Base-by-base conservation (phyloP, 1,140 invertebrate genomes). In the Melitaea cinxia region DNA sequence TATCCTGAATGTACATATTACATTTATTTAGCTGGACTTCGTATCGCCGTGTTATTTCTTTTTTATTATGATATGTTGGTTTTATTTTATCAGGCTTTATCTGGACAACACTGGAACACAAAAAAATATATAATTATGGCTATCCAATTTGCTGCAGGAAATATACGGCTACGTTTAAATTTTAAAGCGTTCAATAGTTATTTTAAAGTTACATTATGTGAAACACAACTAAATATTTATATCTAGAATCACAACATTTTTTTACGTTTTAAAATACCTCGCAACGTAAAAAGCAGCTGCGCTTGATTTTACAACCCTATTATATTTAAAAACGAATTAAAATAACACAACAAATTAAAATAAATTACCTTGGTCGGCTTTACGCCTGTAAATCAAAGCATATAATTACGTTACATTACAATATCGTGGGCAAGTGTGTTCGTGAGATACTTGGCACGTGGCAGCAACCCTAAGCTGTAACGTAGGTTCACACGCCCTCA, bases 341-440 rank as follows among this genome's bases (percentile, higher is more conserved):
- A 55, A 30, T 17, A 39, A 23, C 50, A 15, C 33, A 21, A 26
- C 53, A 64, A 64, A 64, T 64, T 55, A 64, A 64, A 56, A 64
- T 56, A 64, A 64, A 64, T 64, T 56, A 56, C 42, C 37, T 56
- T 15, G 28, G 26, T 23, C 53, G 37, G 49, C 39, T 39, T 55
- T 55, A 49, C 61, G 50, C 39, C 52, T 64, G 35, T 49, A 26
- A 47, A 56, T 64, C 56, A 28, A 28, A 54, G 63, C 21, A 65
- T 65, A 65, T 65, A 65, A 65, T 65, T 65, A 65, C 26, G 37
- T 52, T 42, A 33, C 56, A 52, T 65, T 65, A 58, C 24, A 17
- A 24, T 19, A 49, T 28, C 28, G 37, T 49, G 26, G 23, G n/a
- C 49, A 57, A 42, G 62, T 54, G 62, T 50, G 53, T 65, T 65